A percentile compares a stretch with the other conserved stretches of the same genome.
These are phyloP conservation scores for Plagiodera versicolora DNA, from an alignment of 2,888 invertebrate genomes.

Conservation along the genomic window DNA sequence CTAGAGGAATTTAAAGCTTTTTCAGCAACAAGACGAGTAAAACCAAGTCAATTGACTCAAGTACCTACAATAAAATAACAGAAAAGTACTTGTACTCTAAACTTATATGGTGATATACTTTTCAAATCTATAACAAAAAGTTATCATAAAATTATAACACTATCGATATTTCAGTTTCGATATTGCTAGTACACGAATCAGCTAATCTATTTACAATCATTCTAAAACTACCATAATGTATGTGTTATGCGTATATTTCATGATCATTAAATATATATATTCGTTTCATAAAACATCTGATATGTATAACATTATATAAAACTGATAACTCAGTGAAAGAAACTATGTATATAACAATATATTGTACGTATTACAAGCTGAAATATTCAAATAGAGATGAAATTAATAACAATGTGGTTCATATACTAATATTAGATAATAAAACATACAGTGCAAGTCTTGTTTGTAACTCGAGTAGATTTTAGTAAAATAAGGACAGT, in stretches of 20 bases:
- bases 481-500: too few species aligned
- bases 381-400: too few species aligned
- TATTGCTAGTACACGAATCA: constrained; percentile 59
- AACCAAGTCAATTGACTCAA: neutral
- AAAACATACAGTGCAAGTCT: too few species aligned
- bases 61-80: neutral
- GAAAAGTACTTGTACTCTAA: too few species aligned
- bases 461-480: too few species aligned
- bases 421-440: too few species aligned
- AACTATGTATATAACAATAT: too few species aligned
- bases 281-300: neutral
- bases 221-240: constrained; percentile 8
- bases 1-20: constrained; percentile 39
- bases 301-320: constrained; percentile 2
- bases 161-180: constrained; percentile 36
- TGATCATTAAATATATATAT: neutral
- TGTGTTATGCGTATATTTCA: neutral
- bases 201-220: constrained; percentile 49
- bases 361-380: too few species aligned
- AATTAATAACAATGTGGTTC: too few species aligned
- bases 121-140: neutral
- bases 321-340: too few species aligned
- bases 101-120: too few species aligned
- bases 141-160: constrained; percentile 7
- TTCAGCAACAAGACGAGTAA: constrained; percentile 33